Percentiles rank a stretch among this genome's conserved stretches.
These are phyloP conservation scores for Passerina amoena DNA, from an alignment of 2,113 vertebrate species.

Conservation along the genomic window DNA sequence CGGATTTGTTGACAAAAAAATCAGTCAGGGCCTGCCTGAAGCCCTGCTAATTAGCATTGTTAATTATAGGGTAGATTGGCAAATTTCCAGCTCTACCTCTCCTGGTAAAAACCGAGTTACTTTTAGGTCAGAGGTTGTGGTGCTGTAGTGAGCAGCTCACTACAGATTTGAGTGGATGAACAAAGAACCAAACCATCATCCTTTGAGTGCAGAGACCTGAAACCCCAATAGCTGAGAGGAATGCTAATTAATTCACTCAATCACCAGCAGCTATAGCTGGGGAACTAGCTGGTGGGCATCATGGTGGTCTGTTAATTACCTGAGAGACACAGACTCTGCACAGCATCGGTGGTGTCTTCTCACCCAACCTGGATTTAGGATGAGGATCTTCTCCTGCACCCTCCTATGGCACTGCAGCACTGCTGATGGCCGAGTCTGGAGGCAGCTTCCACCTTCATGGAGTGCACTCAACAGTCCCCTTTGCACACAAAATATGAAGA, in stretches of 20 bases:
- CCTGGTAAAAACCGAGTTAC: neutral
- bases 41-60: neutral
- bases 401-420: neutral
- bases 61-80: neutral
- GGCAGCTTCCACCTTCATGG: neutral
- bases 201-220: neutral
- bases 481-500: neutral
- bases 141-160: neutral
- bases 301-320: neutral
- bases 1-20: neutral
- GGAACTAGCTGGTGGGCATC: neutral
- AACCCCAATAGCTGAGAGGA: rapidly evolving
- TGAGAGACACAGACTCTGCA: neutral
- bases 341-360: neutral
- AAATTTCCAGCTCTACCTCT: neutral
- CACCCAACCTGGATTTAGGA: neutral
- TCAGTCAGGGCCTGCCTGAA: neutral
- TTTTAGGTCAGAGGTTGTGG: neutral
- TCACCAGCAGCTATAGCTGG: neutral
- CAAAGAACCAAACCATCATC: neutral
- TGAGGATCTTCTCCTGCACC: neutral
- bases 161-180: neutral
- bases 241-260: neutral
- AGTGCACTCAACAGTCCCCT: neutral
- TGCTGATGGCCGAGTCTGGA: neutral